Conservation (phyloP, 2,797 vertebrate genomes). For the Melanotaenia nigrans region DNA sequence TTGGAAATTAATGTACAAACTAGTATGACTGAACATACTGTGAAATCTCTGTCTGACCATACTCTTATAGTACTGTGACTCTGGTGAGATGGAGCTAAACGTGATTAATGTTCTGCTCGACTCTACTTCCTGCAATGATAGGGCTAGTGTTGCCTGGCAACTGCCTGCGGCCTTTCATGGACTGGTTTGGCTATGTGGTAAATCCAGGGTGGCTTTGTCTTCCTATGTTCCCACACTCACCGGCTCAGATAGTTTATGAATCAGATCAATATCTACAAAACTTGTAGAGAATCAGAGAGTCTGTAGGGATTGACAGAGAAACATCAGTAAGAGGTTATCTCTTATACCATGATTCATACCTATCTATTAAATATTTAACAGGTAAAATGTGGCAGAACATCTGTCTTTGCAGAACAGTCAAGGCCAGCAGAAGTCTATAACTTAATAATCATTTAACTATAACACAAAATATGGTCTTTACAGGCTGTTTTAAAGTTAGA, state of each 20-base stretch:
- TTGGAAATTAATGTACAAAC: conserved; percentile 11
- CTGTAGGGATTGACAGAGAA: background rate
- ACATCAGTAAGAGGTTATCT: background rate
- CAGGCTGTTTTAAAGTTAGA: background rate
- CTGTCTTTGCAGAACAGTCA: conserved; percentile 12
- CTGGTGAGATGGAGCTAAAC: conserved; percentile 68
- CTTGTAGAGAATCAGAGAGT: background rate
- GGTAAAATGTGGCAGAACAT: conserved; percentile 18
- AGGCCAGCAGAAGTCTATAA: background rate
- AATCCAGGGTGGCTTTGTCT: conserved; percentile 67
- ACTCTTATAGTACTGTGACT: conserved; percentile 41
- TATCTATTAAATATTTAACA: conserved; percentile 34
- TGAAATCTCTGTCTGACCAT: conserved; percentile 55
- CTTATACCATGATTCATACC: conserved; percentile 23
- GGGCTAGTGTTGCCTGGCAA: conserved; percentile 83
- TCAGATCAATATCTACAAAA: conserved; percentile 21
- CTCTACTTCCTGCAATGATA: conserved; percentile 78
- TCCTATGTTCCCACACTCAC: conserved; percentile 57
- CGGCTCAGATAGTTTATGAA: conserved; percentile 54
- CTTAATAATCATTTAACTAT: conserved; percentile 36
- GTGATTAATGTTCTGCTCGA: conserved; percentile 78
- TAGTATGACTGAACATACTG: conserved; percentile 16
- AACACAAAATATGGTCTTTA: background rate
- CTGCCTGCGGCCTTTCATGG: conserved; percentile 75
- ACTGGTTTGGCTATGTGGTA: conserved; percentile 69